phyloP scores from a whole-genome alignment of 1,140 invertebrate species.

The Drosophila novamexicana region DNA sequence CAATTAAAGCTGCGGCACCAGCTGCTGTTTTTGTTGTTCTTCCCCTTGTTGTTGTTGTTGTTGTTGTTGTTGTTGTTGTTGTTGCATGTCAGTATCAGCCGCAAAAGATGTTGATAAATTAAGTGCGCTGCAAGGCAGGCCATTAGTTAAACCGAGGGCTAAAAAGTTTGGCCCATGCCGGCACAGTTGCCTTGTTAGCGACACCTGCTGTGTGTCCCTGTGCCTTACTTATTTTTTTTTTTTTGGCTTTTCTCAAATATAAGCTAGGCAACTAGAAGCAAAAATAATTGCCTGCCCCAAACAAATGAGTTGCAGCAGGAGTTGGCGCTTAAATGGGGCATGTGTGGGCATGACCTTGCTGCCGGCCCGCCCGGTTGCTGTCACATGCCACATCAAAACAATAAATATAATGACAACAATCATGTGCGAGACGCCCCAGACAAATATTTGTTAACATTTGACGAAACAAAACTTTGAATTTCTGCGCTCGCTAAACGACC shows the following conservation, averaged over 20 bases:
- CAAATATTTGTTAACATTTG: constrained; percentile 50
- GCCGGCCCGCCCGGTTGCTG: not conserved
- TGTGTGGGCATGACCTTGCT: constrained; percentile 4
- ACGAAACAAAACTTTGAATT: constrained; percentile 56
- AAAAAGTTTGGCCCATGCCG: constrained; percentile 4
- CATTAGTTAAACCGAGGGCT: constrained; percentile 46
- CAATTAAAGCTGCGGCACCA: constrained; percentile 54
- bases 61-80: not conserved
- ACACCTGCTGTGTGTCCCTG: constrained; percentile 50
- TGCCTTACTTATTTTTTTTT: constrained; percentile 43
- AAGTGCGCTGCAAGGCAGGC: constrained; percentile 52
- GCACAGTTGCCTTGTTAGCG: constrained; percentile 35
- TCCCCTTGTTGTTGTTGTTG: not conserved
- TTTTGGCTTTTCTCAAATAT: constrained; percentile 8
- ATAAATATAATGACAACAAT: constrained; percentile 51
- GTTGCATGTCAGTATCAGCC: constrained; percentile 59
- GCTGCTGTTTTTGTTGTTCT: constrained; percentile 6
- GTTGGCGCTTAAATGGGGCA: not conserved
- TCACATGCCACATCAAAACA: constrained; percentile 29
- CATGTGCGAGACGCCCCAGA: constrained; percentile 23
- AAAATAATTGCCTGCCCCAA: constrained; percentile 44
- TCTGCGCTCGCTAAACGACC: constrained; percentile 46
- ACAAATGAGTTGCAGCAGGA: constrained; percentile 23
- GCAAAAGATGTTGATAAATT: constrained; percentile 68
- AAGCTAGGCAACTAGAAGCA: constrained; percentile 30